Base-by-base conservation (phyloP, 2,113 vertebrate genomes). In the Tychaedon coryphoeus region DNA sequence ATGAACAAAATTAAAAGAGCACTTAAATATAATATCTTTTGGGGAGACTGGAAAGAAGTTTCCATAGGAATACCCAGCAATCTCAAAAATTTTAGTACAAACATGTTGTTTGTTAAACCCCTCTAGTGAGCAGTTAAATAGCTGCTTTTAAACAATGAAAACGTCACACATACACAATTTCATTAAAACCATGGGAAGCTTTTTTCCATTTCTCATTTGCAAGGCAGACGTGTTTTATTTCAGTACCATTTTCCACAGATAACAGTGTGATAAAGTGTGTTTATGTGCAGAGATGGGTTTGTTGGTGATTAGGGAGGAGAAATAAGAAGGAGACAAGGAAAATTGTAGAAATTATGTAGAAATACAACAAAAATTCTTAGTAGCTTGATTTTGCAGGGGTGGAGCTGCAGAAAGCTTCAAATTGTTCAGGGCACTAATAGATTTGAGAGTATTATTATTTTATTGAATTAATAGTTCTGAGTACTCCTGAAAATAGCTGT, bases 101-200 rank as follows among this genome's bases (percentile, higher is more conserved):
- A 29, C 2, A 5, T 14, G 25, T 58, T 86, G 43, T 34, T 33
- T 69, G 50, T 73, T 57, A 79, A 91, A 29, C 17, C 54, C 45
- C 62, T 91, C 66, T 67, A 24, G 71, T 90, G 79, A 92, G 77
- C 72, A 69, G 40, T 93, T 82, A 85, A 95, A 51, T 72, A 76
- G 54, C 50, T 72, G 62, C 2, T 5, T 36, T 94, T 77, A 40
- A 8, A n/a, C 51, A 75, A 53, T 72, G 85, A 43, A 60, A 85
- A 84, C 11, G 0, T 78, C 58, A 43, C 53, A 61, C 6, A 13
- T 0, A 28, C 17, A 42, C 50, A 28, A 13, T 61, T 79, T 50
- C 76, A 81, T 93, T 93, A 82, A 62, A 85, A 36, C 28, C 54
- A 29, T 4, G 33, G 25, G 34, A 79, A 28, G 31, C 15, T 18